Base-by-base conservation (phyloP, 2,797 vertebrate species). In the Lepidocolaptes lacrymiger region DNA sequence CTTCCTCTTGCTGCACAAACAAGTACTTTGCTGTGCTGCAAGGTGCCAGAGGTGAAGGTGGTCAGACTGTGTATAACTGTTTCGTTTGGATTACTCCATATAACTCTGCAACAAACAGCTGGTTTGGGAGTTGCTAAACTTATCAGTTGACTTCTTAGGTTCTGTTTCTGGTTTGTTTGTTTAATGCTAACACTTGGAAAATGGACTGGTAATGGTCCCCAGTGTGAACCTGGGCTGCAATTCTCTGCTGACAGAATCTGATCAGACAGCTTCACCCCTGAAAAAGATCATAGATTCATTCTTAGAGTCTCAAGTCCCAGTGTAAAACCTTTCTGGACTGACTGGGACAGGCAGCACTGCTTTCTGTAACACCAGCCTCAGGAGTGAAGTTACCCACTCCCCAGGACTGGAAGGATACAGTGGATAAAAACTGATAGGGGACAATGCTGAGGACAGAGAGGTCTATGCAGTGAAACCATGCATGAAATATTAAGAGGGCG, bases 11-110 rank as follows among this genome's bases (percentile, higher is more conserved):
- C 77, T 43, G 72, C 72, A 16, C 43, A 10, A 49, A 75, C 41
- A 26, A 74, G 13, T 23, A 2, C 32, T 18, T 11, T 37, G 46
- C 82, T 30, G 28, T 6, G 63, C 41, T 7, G 5, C 15, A 63
- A 81, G 80, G 52, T n/a, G 51, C 36, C 12, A 10, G 1, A 26
- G 36, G 32, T 0, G 0, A 73, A 43, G 93, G 56, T 0, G 0
- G 43, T 18, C 21, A 23, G 10, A 56, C 62, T 5, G 2, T 12
- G 8, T 2, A 11, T 1, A 44, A 21, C 8, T 17, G 30, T 11
- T 55, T n/a, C 8, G 12, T 12, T 82, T 73, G 44, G 24, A n/a
- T 44, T 54, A 15, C 6, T 58, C 49, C 64, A 14, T 8, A 0
- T 17, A 58, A 54, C 18, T 72, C 37, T 68, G n/a, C 15, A 54